These are phyloP conservation scores for Scaptodrosophila latifasciaeformis DNA, from an alignment of 2,888 invertebrate species.

Conservation along the genomic window DNA sequence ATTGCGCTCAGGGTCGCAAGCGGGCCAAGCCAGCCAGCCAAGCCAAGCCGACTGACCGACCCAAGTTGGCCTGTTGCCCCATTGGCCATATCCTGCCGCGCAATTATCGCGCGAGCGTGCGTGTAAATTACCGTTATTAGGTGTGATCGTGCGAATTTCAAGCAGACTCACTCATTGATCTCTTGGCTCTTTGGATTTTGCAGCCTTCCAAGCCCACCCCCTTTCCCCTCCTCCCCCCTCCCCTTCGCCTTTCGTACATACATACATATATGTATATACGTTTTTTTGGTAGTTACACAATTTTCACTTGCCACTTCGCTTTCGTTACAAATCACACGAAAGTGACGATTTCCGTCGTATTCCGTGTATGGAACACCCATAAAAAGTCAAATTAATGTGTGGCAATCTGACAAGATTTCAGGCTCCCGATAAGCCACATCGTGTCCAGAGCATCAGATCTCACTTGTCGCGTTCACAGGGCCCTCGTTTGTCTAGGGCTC, in stretches of 20 bases:
- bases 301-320: slow-evolving; percentile 42
- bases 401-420: slow-evolving; percentile 45
- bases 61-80: not conserved
- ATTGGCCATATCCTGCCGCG: slow-evolving; percentile 32
- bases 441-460: too few relatives aligned
- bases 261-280: not conserved
- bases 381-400: slow-evolving; percentile 70
- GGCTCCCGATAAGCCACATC: slow-evolving; percentile 48
- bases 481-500: not conserved
- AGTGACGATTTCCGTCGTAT: slow-evolving; percentile 18
- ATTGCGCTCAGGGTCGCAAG: not conserved
- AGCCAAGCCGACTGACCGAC: not conserved
- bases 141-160: slow-evolving; percentile 67
- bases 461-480: too few relatives aligned
- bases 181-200: not conserved
- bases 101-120: slow-evolving; percentile 71
- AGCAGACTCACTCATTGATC: too few relatives aligned
- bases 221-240: too few relatives aligned
- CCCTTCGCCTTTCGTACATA: too few relatives aligned
- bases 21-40: not conserved
- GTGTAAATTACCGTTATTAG: slow-evolving; percentile 74
- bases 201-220: slow-evolving; percentile 2
- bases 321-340: slow-evolving; percentile 38
- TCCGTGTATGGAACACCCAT: slow-evolving; percentile 56
- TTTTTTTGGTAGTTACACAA: not conserved